These are phyloP conservation scores for Coenobita brevimanus DNA, from an alignment of 1,140 invertebrate genomes.

Conservation along the genomic window DNA sequence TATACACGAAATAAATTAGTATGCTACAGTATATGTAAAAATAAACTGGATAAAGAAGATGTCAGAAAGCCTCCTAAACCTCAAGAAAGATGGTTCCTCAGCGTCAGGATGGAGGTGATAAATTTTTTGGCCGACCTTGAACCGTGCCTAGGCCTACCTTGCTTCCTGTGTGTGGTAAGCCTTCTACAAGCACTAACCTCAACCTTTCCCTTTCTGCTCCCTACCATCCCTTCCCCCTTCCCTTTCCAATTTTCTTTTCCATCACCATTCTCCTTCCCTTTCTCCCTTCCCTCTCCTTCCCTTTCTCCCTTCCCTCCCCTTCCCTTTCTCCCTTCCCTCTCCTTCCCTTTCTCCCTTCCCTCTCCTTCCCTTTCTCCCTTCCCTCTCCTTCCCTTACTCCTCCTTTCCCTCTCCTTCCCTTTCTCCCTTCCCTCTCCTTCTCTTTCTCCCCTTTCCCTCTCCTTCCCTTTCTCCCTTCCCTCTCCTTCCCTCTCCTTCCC, in stretches of 20 bases:
- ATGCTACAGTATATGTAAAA: too few relatives aligned
- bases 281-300: constrained; percentile 19
- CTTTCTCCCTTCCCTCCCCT: constrained; percentile 9
- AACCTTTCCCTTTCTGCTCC: neutral
- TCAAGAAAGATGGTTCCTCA: too few relatives aligned
- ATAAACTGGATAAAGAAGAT: too few relatives aligned
- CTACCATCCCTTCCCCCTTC: neutral
- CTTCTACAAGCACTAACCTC: too few relatives aligned
- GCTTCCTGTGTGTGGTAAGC: too few relatives aligned
- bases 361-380: neutral
- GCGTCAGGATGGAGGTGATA: too few relatives aligned
- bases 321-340: constrained; percentile 25
- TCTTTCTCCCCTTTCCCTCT: neutral
- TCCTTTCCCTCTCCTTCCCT: neutral
- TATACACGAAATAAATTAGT: too few relatives aligned
- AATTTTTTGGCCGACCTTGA: too few relatives aligned
- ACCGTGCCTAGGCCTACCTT: too few relatives aligned
- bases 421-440: neutral
- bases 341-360: neutral
- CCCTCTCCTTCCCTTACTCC: neutral
- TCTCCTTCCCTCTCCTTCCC: neutral
- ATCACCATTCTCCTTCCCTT: neutral
- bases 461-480: neutral
- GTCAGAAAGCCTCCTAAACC: too few relatives aligned
- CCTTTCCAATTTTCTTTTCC: neutral